A percentile compares a stretch with the other conserved stretches of the same genome.
Conservation (phyloP, 37 sponge, comb jelly and placozoan genomes). For the Diacarnus erythraeanus region DNA sequence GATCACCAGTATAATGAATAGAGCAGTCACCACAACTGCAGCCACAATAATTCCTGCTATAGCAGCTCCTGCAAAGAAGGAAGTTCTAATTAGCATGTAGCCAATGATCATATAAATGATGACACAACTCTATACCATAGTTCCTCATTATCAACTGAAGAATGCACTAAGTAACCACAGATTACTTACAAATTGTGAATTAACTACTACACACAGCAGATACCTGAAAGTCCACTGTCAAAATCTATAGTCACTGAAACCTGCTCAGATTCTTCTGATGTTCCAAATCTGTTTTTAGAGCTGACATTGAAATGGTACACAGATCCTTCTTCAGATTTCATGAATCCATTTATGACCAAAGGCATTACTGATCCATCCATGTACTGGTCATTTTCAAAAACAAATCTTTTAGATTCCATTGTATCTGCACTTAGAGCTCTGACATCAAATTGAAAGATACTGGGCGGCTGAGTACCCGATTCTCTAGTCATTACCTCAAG, state of each 20-base stretch:
- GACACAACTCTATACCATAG: no score
- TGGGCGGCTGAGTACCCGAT: neutral
- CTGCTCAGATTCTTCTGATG: neutral
- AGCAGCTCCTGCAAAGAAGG: no score
- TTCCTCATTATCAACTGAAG: no score
- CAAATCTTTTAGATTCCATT: neutral
- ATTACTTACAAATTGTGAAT: no score
- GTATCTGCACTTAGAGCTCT: neutral
- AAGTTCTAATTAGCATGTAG: no score
- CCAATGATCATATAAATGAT: no score
- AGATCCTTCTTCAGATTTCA: neutral
- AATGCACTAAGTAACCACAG: no score
- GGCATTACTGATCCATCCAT: neutral
- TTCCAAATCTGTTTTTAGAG: neutral
- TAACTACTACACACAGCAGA: no score
- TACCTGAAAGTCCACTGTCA: no score
- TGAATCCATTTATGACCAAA: neutral
- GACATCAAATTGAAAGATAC: slow-evolving; percentile 8
- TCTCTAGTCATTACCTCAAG: neutral
- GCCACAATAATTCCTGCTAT: no score
- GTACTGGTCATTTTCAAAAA: neutral
- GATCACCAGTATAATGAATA: no score
- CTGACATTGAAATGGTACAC: neutral
- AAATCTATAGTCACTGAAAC: neutral
- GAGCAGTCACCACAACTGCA: no score